phyloP scores from a whole-genome alignment of 2,888 invertebrate genomes.

The Thecocarcelia acutangulata region DNA sequence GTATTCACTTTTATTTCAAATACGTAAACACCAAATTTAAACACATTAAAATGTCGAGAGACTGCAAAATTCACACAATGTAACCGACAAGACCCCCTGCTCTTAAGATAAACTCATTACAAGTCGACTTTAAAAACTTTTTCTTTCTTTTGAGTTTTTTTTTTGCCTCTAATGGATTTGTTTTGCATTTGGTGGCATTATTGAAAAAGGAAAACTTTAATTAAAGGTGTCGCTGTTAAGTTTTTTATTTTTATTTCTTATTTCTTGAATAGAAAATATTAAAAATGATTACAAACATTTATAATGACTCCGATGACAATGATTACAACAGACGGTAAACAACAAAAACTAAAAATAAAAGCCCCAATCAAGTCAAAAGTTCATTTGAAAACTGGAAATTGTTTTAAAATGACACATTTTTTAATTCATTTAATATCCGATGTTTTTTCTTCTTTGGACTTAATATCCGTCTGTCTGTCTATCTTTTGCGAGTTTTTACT shows the following conservation, averaged over 20 bases:
- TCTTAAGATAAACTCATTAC: conserved; percentile 10
- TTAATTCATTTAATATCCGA: conserved; percentile 47
- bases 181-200: neutral
- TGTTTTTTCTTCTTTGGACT: neutral
- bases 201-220: conserved; percentile 12
- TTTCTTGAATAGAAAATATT: neutral
- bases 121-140: conserved; percentile 19
- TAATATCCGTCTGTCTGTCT: neutral
- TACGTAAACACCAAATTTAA: conserved; percentile 2
- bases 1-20: neutral
- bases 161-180: neutral
- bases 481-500: neutral
- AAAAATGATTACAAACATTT: conserved; percentile 36
- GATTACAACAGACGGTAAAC: conserved; percentile 7
- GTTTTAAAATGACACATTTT: conserved; percentile 57
- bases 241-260: neutral
- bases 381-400: conserved; percentile 46
- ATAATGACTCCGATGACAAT: conserved; percentile 15
- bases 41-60: conserved; percentile 47
- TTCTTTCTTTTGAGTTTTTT: neutral
- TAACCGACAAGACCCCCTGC: neutral
- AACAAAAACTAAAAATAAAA: conserved; percentile 13
- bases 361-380: conserved; percentile 54
- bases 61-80: conserved; percentile 33
- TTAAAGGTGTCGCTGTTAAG: conserved; percentile 6